Percentiles rank a stretch among this genome's conserved stretches.
phyloP scores from a whole-genome alignment of 2,797 vertebrate genomes.

The Bothrops alternatus region DNA sequence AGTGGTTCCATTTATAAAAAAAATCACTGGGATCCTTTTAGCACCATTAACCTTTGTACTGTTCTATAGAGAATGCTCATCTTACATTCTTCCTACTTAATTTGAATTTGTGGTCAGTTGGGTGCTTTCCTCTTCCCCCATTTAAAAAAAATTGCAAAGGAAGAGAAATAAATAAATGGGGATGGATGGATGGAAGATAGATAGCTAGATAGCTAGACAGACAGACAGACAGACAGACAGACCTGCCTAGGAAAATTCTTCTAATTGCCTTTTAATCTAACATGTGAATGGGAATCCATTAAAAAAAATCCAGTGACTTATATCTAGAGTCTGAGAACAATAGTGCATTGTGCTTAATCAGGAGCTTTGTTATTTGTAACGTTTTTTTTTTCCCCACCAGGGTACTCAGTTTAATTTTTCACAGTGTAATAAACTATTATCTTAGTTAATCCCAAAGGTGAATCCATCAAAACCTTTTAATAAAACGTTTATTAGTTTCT shows the following conservation, averaged over 20 bases:
- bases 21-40: background rate
- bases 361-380: slow-evolving; percentile 30
- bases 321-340: slow-evolving; percentile 6
- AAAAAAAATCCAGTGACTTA: background rate
- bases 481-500: slow-evolving; percentile 48
- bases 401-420: slow-evolving; percentile 63
- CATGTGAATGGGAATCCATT: background rate
- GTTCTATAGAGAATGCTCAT: too few relatives aligned
- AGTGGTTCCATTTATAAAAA: background rate
- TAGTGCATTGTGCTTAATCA: slow-evolving; percentile 13
- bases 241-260: background rate
- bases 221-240: background rate
- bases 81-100: background rate
- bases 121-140: background rate
- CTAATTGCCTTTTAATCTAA: slow-evolving; percentile 18
- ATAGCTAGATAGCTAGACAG: too few relatives aligned
- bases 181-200: background rate
- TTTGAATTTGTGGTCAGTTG: slow-evolving; percentile 1
- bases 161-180: background rate
- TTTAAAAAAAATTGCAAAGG: background rate
- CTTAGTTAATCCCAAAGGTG: slow-evolving; percentile 65
- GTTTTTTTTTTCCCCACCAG: slow-evolving; percentile 49
- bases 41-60: background rate
- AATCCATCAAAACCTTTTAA: slow-evolving; percentile 67
- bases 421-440: slow-evolving; percentile 63